These are phyloP conservation scores for Psammodynastes pulverulentus DNA, from an alignment of 2,113 vertebrate genomes.

Conservation along the genomic window DNA sequence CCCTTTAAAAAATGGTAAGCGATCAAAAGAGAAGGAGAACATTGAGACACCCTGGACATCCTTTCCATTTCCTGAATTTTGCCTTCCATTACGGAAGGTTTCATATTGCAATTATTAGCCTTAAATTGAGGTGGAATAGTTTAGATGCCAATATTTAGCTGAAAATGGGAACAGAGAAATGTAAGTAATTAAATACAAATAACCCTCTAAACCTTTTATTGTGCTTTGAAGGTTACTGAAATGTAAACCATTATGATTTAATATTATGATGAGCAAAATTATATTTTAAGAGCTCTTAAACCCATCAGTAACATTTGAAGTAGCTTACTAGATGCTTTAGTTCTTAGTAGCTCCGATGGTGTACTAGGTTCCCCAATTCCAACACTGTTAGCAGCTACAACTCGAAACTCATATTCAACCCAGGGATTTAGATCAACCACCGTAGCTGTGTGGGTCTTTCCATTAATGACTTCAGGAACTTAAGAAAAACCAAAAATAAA, in stretches of 20 bases:
- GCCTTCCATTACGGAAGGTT: neutral
- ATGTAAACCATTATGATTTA: neutral
- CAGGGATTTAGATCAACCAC: constrained; percentile 89
- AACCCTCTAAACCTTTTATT: neutral
- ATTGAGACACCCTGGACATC: neutral
- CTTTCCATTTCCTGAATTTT: neutral
- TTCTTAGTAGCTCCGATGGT: constrained; percentile 84
- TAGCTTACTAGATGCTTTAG: constrained; percentile 83
- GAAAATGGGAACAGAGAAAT: neutral
- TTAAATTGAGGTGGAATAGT: neutral
- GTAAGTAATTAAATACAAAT: neutral
- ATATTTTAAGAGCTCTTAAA: neutral
- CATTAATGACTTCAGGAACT: constrained; percentile 88
- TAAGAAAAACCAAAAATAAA: constrained; percentile 1
- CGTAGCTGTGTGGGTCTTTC: constrained; percentile 80
- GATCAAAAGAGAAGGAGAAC: neutral
- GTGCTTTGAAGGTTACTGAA: neutral
- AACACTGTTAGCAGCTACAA: constrained; percentile 85
- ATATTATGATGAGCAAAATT: neutral
- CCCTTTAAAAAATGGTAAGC: neutral
- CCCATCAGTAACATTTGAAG: rapidly evolving
- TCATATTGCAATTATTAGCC: neutral
- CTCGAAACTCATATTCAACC: constrained; percentile 92
- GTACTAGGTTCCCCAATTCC: constrained; percentile 91
- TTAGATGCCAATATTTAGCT: neutral